These are phyloP conservation scores for Leiothrix lutea DNA, from an alignment of 2,113 vertebrate species.

Conservation along the genomic window DNA sequence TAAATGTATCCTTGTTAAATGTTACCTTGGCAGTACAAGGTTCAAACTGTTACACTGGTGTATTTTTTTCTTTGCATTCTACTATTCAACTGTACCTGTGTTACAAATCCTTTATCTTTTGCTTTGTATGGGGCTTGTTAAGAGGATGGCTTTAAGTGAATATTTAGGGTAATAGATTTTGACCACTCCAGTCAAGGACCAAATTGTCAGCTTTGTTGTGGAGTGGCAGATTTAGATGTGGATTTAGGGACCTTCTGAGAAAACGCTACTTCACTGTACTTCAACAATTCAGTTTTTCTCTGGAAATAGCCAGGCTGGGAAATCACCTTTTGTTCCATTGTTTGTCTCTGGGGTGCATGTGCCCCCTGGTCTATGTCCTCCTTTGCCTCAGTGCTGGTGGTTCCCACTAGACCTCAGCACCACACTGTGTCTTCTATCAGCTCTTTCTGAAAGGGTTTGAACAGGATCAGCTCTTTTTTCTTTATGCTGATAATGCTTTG, in stretches of 20 bases:
- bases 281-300: not conserved
- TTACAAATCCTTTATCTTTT: not conserved
- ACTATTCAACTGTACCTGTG: not conserved
- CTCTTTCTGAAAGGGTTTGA: not conserved
- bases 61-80: not conserved
- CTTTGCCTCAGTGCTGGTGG: not conserved
- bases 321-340: not conserved
- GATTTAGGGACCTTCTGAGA: not conserved
- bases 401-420: not conserved
- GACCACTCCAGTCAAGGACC: not conserved
- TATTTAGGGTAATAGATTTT: not conserved
- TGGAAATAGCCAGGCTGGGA: not conserved
- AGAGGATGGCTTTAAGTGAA: not conserved
- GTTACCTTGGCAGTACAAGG: not conserved
- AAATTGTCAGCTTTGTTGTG: not conserved
- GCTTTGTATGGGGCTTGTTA: not conserved
- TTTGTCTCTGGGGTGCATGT: not conserved
- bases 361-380: not conserved
- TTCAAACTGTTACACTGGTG: not conserved
- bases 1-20: not conserved
- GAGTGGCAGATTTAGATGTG: not conserved
- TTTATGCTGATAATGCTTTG: not conserved
- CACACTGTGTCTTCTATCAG: not conserved
- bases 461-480: not conserved
- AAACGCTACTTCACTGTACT: not conserved